phyloP scores from a whole-genome alignment of 2,797 vertebrate genomes.

The Poeciliopsis paucimaculata region DNA sequence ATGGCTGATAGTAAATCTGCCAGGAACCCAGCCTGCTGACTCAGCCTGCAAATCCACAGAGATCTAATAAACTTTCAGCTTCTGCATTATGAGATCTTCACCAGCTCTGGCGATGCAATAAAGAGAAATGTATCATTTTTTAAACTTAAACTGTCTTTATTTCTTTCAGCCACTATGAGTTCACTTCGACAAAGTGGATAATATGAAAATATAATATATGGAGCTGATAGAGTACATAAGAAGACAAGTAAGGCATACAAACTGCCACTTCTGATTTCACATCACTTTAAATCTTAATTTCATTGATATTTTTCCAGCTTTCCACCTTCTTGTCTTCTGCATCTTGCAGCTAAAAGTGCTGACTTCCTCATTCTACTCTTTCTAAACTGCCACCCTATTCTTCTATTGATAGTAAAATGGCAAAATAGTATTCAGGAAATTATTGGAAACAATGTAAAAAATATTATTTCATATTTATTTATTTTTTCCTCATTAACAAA shows the following conservation, averaged over 20 bases:
- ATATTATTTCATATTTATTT: no score
- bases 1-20: conserved; percentile 14
- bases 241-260: background rate
- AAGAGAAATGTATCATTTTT: conserved; percentile 1
- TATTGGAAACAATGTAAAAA: no score
- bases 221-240: background rate
- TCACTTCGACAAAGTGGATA: background rate
- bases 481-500: background rate
- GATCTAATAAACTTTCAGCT: conserved; percentile 24
- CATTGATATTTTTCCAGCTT: background rate
- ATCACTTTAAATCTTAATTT: background rate
- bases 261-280: background rate
- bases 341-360: background rate
- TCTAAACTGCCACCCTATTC: no score
- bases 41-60: background rate
- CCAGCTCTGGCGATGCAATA: conserved; percentile 13
- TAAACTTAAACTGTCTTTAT: background rate
- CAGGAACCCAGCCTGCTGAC: background rate
- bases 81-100: conserved; percentile 2
- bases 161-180: conserved; percentile 1
- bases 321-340: background rate
- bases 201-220: background rate
- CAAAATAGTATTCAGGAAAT: no score
- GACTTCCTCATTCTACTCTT: background rate
- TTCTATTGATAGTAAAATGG: no score